Conservation (phyloP, 1,140 invertebrate species). For the Octopus sinensis region DNA sequence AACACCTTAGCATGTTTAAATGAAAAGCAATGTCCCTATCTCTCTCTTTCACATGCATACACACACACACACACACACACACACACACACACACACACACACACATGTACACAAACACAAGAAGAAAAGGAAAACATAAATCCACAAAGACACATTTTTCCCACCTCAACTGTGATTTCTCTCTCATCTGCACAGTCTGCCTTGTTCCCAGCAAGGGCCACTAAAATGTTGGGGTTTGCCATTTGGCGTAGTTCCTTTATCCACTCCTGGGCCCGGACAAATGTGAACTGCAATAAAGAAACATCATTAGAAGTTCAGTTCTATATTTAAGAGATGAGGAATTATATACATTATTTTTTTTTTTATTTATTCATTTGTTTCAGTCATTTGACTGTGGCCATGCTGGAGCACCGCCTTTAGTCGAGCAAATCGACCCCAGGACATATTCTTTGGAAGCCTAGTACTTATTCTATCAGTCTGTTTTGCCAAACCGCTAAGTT, state of each 20-base stretch:
- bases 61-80: background rate
- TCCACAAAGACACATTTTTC: slow-evolving; percentile 12
- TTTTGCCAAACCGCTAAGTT: too few species aligned
- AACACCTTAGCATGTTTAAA: too few species aligned
- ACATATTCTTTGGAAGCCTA: too few species aligned
- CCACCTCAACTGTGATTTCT: slow-evolving; percentile 79
- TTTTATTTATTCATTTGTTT: too few species aligned
- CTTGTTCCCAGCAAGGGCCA: slow-evolving; percentile 80
- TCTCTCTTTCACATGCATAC: background rate
- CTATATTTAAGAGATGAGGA: too few species aligned
- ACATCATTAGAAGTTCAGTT: too few species aligned
- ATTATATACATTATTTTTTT: too few species aligned
- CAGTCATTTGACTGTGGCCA: too few species aligned
- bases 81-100: background rate
- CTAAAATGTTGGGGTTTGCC: slow-evolving; percentile 97
- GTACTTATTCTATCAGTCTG: too few species aligned
- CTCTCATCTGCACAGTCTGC: slow-evolving; percentile 94
- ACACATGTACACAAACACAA: background rate
- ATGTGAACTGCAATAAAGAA: slow-evolving; percentile 74
- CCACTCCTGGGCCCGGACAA: slow-evolving; percentile 96
- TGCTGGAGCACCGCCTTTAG: too few species aligned
- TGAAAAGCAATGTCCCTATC: background rate
- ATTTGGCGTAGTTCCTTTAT: slow-evolving; percentile 96
- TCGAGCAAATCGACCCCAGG: too few species aligned
- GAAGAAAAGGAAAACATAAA: background rate